Evolutionary conservation across 2,888 invertebrate species (phyloP).

Genomic region (Balanococcus diminutus): DNA sequence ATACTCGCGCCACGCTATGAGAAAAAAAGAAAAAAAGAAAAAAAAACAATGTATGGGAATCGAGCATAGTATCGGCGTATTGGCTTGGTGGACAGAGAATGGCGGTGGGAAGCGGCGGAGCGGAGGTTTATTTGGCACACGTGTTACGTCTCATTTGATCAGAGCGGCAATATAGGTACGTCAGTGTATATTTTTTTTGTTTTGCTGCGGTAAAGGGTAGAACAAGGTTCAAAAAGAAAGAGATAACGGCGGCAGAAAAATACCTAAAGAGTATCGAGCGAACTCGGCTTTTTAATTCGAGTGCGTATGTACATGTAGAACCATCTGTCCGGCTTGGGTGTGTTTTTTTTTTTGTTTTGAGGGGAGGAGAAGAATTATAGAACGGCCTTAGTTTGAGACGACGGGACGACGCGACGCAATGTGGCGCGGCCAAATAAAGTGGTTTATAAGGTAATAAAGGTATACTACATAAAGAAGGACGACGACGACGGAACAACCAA

Average conservation of each 20-base stretch:
- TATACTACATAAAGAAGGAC: neutral
- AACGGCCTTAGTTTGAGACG: neutral
- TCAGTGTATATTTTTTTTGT: neutral
- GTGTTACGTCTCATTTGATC: slow-evolving; percentile 18
- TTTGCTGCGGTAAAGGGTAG: neutral
- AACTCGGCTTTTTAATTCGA: neutral
- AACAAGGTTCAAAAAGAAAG: neutral
- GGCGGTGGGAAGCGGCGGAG: neutral
- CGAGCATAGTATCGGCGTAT: no score
- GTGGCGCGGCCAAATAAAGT: neutral
- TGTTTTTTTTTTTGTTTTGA: neutral
- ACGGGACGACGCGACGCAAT: neutral
- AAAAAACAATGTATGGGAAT: neutral
- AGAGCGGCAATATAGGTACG: neutral
- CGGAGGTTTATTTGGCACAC: slow-evolving; percentile 24
- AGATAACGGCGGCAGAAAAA: neutral
- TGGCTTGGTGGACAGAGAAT: no score
- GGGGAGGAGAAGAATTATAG: no score
- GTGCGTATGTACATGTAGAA: neutral
- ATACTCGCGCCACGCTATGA: no score
- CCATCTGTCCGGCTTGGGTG: neutral
- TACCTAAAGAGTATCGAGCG: neutral
- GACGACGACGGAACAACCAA: no score
- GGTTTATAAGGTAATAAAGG: neutral
- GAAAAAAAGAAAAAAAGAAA: neutral